Percentiles rank a stretch among this genome's conserved stretches.
These are phyloP conservation scores for Pseudochirops cupreus DNA, from an alignment of 2,797 vertebrate genomes.

Conservation along the genomic window DNA sequence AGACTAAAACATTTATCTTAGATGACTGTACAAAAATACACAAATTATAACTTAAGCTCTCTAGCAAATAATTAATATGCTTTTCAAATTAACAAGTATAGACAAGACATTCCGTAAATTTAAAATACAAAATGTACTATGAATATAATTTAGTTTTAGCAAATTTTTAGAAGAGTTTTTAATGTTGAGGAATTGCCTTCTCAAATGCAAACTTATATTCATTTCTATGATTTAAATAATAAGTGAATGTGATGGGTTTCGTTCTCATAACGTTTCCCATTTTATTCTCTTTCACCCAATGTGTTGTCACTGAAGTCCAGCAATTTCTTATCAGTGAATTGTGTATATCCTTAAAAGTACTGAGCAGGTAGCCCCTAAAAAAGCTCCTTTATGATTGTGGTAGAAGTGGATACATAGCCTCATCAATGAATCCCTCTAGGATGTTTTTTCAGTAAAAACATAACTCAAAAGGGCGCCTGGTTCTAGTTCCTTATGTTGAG, in stretches of 20 bases:
- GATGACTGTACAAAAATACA: conserved; percentile 26
- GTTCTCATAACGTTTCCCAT: conserved; percentile 18
- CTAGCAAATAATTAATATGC: conserved; percentile 57
- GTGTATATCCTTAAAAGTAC: not conserved
- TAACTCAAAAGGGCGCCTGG: conserved; percentile 50
- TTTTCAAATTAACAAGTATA: conserved; percentile 51
- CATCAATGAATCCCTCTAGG: conserved; percentile 21
- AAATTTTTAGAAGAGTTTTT: not conserved
- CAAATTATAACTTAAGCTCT: conserved; percentile 42
- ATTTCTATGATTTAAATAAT: conserved; percentile 40
- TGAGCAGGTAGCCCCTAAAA: not conserved
- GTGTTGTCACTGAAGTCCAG: not conserved
- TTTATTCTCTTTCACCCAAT: not conserved
- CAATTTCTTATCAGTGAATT: not conserved
- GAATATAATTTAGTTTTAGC: conserved; percentile 22
- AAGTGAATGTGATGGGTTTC: conserved; percentile 14
- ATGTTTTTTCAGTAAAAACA: not conserved
- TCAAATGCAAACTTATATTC: conserved; percentile 46
- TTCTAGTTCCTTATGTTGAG: conserved; percentile 44
- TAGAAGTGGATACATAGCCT: conserved; percentile 44
- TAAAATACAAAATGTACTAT: conserved; percentile 10
- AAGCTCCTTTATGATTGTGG: conserved; percentile 7
- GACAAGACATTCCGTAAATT: conserved; percentile 14
- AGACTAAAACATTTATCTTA: conserved; percentile 68
- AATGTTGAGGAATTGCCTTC: conserved; percentile 15